Evolutionary conservation across 2,888 invertebrate species (phyloP).

Genomic region (Disparrhopalites patrizii): DNA sequence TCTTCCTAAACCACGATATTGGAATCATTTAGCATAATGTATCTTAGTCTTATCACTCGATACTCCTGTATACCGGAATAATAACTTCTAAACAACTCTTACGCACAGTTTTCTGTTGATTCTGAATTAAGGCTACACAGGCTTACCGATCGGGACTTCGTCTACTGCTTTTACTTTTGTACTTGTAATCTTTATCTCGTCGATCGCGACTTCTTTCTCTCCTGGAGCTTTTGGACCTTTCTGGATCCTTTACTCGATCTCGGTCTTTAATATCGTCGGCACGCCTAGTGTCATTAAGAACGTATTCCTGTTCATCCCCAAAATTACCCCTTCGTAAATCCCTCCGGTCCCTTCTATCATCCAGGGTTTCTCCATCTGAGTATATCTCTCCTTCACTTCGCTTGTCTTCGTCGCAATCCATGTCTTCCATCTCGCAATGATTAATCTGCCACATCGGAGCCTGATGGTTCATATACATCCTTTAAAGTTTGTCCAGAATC

Average conservation of each 20-base stretch:
- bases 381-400: conserved; percentile 22
- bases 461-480: conserved; percentile 8
- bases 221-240: conserved; percentile 11
- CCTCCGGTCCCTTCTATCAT: background rate
- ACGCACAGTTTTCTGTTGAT: background rate
- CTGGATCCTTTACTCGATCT: background rate
- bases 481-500: too few relatives aligned
- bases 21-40: too few relatives aligned
- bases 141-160: conserved; percentile 18
- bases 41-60: too few relatives aligned
- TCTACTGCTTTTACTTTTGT: conserved; percentile 17
- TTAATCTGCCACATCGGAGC: conserved; percentile 3
- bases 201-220: conserved; percentile 22
- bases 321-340: background rate
- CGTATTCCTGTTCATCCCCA: background rate
- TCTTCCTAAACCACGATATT: background rate
- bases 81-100: too few relatives aligned
- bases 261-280: background rate
- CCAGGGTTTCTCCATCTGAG: conserved; percentile 11
- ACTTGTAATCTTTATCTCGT: conserved; percentile 5
- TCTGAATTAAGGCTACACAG: too few relatives aligned
- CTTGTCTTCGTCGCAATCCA: conserved; percentile 2
- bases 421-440: background rate
- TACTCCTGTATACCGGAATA: too few relatives aligned
- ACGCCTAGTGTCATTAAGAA: background rate